Evolutionary conservation across 1,140 invertebrate genomes (phyloP).

Genomic region (Xylocopa sonorina): DNA sequence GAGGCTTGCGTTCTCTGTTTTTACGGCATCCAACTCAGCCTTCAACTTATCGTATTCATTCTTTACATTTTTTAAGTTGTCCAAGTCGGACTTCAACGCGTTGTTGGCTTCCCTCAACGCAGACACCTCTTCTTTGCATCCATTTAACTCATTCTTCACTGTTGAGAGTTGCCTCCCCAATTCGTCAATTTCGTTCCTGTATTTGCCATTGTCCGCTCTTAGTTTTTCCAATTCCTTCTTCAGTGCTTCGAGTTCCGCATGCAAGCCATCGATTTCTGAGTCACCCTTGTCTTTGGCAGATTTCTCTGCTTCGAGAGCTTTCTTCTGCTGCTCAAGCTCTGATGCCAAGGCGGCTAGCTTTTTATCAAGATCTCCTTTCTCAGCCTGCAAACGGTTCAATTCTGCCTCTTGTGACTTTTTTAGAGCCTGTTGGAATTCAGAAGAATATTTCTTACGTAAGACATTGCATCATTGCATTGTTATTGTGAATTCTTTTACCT

Average conservation of each 20-base stretch:
- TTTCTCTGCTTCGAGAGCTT: conserved; percentile 37
- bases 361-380: conserved; percentile 45
- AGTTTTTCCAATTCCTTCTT: conserved; percentile 59
- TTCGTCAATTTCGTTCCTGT: conserved; percentile 25
- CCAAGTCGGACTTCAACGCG: conserved; percentile 19
- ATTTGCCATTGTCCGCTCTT: conserved; percentile 50
- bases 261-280: conserved; percentile 31
- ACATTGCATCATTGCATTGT: no score
- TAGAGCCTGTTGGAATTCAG: neutral
- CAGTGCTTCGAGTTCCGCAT: conserved; percentile 55
- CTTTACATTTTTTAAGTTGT: conserved; percentile 7
- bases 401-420: conserved; percentile 51
- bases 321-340: conserved; percentile 31
- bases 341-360: conserved; percentile 27
- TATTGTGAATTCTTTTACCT: no score
- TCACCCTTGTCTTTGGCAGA: conserved; percentile 32
- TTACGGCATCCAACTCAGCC: conserved; percentile 38
- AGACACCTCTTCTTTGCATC: conserved; percentile 42
- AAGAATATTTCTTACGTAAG: no score
- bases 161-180: conserved; percentile 21
- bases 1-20: conserved; percentile 42
- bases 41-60: conserved; percentile 21
- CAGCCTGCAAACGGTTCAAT: conserved; percentile 9
- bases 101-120: conserved; percentile 50
- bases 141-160: conserved; percentile 30